A percentile compares a stretch with the other conserved stretches of the same genome.
Evolutionary conservation across 2,888 invertebrate species (phyloP).

Genomic region (Coecobrya sp.): DNA sequence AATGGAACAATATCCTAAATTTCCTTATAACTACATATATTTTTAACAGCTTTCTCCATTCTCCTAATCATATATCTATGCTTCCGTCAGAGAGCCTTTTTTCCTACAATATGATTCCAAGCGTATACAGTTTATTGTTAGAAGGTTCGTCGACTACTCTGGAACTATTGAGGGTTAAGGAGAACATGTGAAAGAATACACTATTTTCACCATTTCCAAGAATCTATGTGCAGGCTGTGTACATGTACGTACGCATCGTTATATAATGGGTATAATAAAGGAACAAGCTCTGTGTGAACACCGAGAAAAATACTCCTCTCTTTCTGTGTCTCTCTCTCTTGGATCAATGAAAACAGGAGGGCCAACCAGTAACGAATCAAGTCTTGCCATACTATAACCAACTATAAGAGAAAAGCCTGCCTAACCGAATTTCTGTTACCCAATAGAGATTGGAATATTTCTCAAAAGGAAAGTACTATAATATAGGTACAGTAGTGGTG

Average conservation of each 20-base stretch:
- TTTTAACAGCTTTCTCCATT: constrained; percentile 42
- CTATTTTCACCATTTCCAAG: constrained; percentile 57
- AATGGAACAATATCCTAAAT: neutral
- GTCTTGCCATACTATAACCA: constrained; percentile 79
- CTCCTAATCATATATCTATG: constrained; percentile 1
- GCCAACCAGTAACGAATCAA: constrained; percentile 83
- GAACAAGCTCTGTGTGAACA: constrained; percentile 40
- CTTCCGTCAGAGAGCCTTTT: constrained; percentile 44
- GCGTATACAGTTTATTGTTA: neutral
- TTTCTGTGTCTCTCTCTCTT: constrained; percentile 60
- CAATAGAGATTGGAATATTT: constrained; percentile 81
- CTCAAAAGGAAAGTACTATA: constrained; percentile 22
- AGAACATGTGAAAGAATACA: constrained; percentile 72
- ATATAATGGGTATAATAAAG: constrained; percentile 40
- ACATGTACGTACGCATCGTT: constrained; percentile 3
- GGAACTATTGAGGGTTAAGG: constrained; percentile 76
- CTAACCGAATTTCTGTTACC: constrained; percentile 81
- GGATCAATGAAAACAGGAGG: constrained; percentile 86
- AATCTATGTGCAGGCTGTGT: constrained; percentile 19
- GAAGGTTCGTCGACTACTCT: constrained; percentile 21
- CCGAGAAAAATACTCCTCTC: constrained; percentile 40
- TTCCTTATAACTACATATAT: constrained; percentile 21
- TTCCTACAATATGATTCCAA: constrained; percentile 45
- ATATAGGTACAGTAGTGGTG: neutral
- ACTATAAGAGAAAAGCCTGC: constrained; percentile 82